Evolutionary conservation across 2,113 vertebrate genomes (phyloP).

Genomic region (Copsychus sechellarum): DNA sequence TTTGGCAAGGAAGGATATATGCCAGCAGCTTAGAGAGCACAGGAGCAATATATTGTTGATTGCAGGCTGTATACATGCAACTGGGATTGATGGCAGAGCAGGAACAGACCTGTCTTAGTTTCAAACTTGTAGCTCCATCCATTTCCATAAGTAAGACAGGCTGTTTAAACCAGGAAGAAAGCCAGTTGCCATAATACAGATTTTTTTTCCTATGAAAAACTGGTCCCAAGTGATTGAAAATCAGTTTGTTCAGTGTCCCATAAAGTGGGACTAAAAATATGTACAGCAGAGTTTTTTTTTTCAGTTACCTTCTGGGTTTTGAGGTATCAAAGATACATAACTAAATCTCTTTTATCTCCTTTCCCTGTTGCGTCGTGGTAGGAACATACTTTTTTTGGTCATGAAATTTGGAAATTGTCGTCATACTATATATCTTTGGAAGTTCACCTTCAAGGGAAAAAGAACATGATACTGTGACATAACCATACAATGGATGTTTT

Average conservation of each 20-base stretch:
- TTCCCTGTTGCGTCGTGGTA: not conserved
- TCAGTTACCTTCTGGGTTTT: not conserved
- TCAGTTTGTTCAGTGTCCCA: not conserved
- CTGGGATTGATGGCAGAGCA: not conserved
- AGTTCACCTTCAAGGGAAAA: not conserved
- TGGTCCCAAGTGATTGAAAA: not conserved
- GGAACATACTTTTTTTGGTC: not conserved
- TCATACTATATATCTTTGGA: not conserved
- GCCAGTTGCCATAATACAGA: not conserved
- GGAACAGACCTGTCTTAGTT: not conserved
- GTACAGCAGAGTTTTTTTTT: not conserved
- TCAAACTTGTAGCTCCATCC: not conserved
- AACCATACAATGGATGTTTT: not conserved
- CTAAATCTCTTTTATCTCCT: not conserved
- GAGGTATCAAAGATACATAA: not conserved
- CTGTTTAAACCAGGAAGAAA: slow-evolving; percentile 5
- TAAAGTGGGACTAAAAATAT: not conserved
- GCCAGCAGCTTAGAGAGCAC: not conserved
- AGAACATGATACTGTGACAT: not conserved
- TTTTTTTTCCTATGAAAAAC: not conserved
- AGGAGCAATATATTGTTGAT: not conserved
- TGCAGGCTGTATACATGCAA: not conserved
- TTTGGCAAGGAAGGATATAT: not conserved
- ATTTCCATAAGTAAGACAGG: not conserved
- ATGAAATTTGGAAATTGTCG: not conserved